These are phyloP conservation scores for Sesamia inferens DNA, from an alignment of 2,888 invertebrate genomes.

Conservation along the genomic window DNA sequence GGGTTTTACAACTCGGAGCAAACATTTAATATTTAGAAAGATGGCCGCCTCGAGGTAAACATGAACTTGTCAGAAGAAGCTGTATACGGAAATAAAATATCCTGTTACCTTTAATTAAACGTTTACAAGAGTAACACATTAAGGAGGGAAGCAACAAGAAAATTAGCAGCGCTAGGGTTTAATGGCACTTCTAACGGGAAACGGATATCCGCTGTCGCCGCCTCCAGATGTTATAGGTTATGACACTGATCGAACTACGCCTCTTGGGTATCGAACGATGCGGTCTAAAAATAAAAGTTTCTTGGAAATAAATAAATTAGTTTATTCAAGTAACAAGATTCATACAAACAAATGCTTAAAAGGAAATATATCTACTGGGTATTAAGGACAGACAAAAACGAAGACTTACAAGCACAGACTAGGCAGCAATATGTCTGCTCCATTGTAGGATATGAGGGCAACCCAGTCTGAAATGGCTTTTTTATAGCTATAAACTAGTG, in stretches of 20 bases:
- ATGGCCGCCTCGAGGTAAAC: neutral
- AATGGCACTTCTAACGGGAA: slow-evolving; percentile 41
- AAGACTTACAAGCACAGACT: too few species aligned
- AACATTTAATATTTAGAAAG: neutral
- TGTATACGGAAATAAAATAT: neutral
- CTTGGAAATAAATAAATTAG: too few species aligned
- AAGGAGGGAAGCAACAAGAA: slow-evolving; percentile 31
- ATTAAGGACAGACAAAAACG: too few species aligned
- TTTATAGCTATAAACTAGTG: too few species aligned
- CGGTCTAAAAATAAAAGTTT: neutral
- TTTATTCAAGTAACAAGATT: too few species aligned
- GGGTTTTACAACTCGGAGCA: neutral
- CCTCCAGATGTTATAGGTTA: slow-evolving; percentile 7
- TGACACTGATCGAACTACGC: slow-evolving; percentile 25
- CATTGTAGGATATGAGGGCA: too few species aligned
- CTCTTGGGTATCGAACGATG: neutral
- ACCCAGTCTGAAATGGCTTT: neutral
- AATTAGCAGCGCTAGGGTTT: slow-evolving; percentile 38
- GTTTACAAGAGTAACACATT: neutral
- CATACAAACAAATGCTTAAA: too few species aligned
- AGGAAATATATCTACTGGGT: too few species aligned
- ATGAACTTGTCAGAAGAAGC: neutral
- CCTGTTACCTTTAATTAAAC: neutral
- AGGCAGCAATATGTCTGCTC: too few species aligned
- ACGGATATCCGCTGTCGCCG: slow-evolving; percentile 25